Base-by-base conservation (phyloP, 2,113 vertebrate species). In the Empidonax traillii region DNA sequence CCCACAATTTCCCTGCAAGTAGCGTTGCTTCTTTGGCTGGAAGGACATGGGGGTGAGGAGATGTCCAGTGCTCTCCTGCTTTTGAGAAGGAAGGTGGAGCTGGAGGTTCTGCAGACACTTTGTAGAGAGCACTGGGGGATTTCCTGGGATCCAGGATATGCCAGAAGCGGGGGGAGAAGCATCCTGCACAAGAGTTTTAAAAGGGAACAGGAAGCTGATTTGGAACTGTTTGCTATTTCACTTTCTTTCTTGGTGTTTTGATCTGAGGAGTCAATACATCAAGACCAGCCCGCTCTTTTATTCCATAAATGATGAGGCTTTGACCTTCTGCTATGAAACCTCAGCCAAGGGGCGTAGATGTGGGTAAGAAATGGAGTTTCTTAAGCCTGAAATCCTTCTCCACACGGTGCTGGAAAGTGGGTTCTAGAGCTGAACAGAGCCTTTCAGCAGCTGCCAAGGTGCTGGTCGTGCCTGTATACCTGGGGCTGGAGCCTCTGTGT, bases 351-450 rank as follows among this genome's bases (percentile, higher is more conserved):
- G n/a, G 8, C 2, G 1, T 20, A 69, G n/a, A 59, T 90, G 14
- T 73, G 59, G 12, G 15, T 44, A 61, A 41, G 72, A 90, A 84
- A 44, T 52, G 1, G 7, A 33, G 9, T 31, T 93, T 62, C 51
- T 85, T 10, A 79, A 79, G 41, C 62, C 28, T 77, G n/a, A 74
- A 89, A 41, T 92, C 6, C 7, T 19, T 68, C 11, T 77, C 47
- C 19, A 27, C 2, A 2, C 5, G 2, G 0, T 71, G 18, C 15
- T 75, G 10, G 18, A 73, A 73, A 86, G 19, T 2, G 15, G 4
- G 9, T 41, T 5, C 46, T 83, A 31, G 44, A 67, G 39, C 12
- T 87, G 33, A 78, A 63, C 4, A 15, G 56, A 87, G 39, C 28
- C 43, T 93, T 76, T 88, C 44, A 79, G 62, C 39, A 76, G 35